A percentile compares a stretch with the other conserved stretches of the same genome.
Evolutionary conservation across 2,797 vertebrate species (phyloP).

Genomic region (Lagorchestes hirsutus): DNA sequence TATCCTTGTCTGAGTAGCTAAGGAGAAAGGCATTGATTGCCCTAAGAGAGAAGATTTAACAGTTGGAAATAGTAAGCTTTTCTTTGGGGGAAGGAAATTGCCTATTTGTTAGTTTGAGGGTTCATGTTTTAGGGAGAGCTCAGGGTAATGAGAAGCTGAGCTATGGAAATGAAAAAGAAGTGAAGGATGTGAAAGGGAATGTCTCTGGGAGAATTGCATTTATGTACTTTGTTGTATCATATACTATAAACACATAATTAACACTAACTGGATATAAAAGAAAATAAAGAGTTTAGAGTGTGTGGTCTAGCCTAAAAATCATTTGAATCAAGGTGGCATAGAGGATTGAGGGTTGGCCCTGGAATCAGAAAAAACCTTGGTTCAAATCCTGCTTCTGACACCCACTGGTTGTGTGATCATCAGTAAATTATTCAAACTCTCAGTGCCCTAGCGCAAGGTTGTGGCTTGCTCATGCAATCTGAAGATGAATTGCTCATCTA

Average conservation of each 20-base stretch:
- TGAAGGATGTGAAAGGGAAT: background rate
- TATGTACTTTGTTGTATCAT: background rate
- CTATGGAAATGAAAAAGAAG: background rate
- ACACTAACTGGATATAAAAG: background rate
- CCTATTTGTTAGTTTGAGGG: background rate
- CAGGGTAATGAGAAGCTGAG: background rate
- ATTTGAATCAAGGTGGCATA: background rate
- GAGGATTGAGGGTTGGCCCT: background rate
- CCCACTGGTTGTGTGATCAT: background rate
- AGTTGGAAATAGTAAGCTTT: background rate
- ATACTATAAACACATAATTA: background rate
- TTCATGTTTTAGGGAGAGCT: background rate
- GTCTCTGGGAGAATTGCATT: background rate
- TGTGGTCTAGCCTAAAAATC: background rate
- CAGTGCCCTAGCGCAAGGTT: background rate
- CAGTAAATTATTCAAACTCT: background rate
- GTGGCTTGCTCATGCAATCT: background rate
- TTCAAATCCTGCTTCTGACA: background rate
- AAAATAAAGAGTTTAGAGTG: background rate
- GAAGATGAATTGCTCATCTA: background rate
- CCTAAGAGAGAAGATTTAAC: background rate
- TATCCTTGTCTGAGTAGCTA: background rate
- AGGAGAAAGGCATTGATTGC: background rate
- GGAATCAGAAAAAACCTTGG: background rate
- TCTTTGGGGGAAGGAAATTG: background rate